Evolutionary conservation across 2,797 vertebrate genomes (phyloP).

Genomic region (Peromyscus eremicus): DNA sequence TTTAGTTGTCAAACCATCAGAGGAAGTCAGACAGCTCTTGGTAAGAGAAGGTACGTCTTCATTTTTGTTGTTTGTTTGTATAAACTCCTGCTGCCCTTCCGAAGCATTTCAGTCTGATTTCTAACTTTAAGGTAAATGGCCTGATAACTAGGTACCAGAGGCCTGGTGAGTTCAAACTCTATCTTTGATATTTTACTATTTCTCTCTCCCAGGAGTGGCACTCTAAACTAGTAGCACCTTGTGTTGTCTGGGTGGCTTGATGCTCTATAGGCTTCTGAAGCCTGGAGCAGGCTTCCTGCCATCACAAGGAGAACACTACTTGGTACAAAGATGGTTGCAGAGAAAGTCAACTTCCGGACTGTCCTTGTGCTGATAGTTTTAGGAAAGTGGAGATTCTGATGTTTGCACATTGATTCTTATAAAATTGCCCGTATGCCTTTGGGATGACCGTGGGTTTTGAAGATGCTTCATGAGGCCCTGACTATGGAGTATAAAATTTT

Average conservation of each 20-base stretch:
- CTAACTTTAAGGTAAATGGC: not conserved
- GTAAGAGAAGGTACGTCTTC: not conserved
- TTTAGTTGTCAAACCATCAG: constrained; percentile 16
- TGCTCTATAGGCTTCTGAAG: not conserved
- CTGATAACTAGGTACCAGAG: not conserved
- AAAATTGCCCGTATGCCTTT: not conserved
- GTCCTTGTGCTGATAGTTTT: not conserved
- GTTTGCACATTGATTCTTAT: not conserved
- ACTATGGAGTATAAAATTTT: not conserved
- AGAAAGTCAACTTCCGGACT: not conserved
- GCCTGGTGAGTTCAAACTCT: not conserved
- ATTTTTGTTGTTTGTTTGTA: not conserved
- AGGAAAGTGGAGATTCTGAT: not conserved
- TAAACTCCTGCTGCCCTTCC: not conserved
- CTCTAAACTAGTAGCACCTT: not conserved
- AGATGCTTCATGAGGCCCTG: not conserved
- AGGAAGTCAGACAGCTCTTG: not conserved
- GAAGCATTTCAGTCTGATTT: constrained; percentile 6
- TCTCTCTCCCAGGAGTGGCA: not conserved
- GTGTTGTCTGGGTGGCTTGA: not conserved
- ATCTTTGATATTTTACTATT: not conserved
- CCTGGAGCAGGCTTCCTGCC: not conserved
- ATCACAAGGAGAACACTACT: not conserved
- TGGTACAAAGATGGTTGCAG: not conserved
- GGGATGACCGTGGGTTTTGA: constrained; percentile 17